Conservation (phyloP, 2,888 invertebrate genomes). For the Apotomis betuletana region DNA sequence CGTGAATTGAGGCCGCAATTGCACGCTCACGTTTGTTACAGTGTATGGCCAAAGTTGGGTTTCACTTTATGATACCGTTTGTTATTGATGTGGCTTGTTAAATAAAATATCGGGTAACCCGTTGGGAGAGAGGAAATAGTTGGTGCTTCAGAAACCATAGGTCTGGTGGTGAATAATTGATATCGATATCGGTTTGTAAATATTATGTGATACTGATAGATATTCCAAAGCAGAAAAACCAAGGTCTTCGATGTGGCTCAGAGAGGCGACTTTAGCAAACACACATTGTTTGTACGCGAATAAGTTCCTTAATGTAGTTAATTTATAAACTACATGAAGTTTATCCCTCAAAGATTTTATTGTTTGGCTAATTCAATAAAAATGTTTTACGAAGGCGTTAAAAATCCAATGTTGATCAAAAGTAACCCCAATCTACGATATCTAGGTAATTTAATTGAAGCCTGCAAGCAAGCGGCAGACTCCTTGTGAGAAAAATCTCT, state of each 20-base stretch:
- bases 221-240: too few relatives aligned
- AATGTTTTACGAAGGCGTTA: too few relatives aligned
- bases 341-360: too few relatives aligned
- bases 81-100: slow-evolving; percentile 32
- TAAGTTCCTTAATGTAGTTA: too few relatives aligned
- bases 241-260: too few relatives aligned
- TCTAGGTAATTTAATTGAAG: not conserved
- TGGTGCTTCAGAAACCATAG: not conserved
- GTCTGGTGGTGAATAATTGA: not conserved
- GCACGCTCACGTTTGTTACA: slow-evolving; percentile 34
- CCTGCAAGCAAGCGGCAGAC: not conserved
- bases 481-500: not conserved
- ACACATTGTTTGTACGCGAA: too few relatives aligned
- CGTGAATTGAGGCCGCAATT: slow-evolving; percentile 10
- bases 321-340: too few relatives aligned
- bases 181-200: not conserved
- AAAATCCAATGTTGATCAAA: too few relatives aligned
- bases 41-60: slow-evolving; percentile 32
- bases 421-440: too few relatives aligned
- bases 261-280: too few relatives aligned
- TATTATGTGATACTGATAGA: too few relatives aligned
- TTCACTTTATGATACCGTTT: slow-evolving; percentile 28
- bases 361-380: too few relatives aligned
- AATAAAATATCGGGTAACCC: slow-evolving; percentile 26
- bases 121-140: slow-evolving; percentile 6